These are phyloP conservation scores for Cardiocondyla obscurior DNA, from an alignment of 1,140 invertebrate species.

Conservation along the genomic window DNA sequence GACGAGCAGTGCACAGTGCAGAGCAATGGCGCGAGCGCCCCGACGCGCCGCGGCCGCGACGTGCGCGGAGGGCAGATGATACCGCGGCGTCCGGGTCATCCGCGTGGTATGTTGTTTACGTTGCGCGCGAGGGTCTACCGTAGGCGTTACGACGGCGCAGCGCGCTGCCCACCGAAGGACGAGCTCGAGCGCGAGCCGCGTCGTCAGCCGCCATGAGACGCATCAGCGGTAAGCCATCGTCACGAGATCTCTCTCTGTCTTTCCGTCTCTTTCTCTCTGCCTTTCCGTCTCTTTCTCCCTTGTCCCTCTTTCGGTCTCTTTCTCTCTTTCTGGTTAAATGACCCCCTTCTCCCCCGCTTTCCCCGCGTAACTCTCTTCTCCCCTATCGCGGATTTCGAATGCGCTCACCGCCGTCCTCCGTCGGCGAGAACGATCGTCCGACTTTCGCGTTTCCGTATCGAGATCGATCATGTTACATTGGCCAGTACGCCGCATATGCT, in stretches of 20 bases:
- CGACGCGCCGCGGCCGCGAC: slow-evolving; percentile 29
- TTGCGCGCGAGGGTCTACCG: slow-evolving; percentile 52
- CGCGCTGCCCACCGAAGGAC: slow-evolving; percentile 45
- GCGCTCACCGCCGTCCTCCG: too few relatives aligned
- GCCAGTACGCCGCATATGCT: not conserved
- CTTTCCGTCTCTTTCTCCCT: too few relatives aligned
- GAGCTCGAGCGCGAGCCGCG: slow-evolving; percentile 68
- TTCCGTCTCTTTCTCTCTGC: too few relatives aligned
- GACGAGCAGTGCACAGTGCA: too few relatives aligned
- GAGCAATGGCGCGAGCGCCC: slow-evolving; percentile 66
- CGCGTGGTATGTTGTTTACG: slow-evolving; percentile 74
- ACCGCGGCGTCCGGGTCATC: slow-evolving; percentile 42
- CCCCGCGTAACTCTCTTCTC: not conserved
- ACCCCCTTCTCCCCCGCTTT: too few relatives aligned
- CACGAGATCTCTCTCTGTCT: not conserved
- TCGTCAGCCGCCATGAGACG: slow-evolving; percentile 78
- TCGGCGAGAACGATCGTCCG: not conserved
- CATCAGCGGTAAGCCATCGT: slow-evolving; percentile 77
- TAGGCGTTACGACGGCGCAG: slow-evolving; percentile 43
- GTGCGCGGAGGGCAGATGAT: slow-evolving; percentile 64
- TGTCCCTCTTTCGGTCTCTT: too few relatives aligned
- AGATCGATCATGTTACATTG: not conserved
- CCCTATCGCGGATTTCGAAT: not conserved
- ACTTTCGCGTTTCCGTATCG: not conserved
- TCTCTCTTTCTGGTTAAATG: too few relatives aligned